Evolutionary conservation across 2,888 invertebrate genomes (phyloP), one percentile per base, ranked within the genome.

Genomic region (Limnephilus rhombicus): DNA sequence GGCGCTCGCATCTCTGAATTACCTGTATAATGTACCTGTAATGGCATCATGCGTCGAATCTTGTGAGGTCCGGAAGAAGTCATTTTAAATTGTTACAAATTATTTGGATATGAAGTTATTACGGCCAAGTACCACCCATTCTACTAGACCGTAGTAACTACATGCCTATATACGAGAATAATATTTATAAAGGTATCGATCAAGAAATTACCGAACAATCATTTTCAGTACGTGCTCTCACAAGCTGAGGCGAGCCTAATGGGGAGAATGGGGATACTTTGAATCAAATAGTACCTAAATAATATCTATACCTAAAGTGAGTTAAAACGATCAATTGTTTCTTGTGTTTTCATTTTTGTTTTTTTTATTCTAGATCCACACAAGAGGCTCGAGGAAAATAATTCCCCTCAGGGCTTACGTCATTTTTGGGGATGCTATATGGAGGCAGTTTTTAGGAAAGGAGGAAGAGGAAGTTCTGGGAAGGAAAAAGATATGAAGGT

Each of bases 81-180:
- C 89, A 91, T 90, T 91, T 92, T 31, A 92, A 92, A 92, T 91
- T 92, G 92, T 91, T 92, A 93, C 92, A 92, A 93, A 92, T 93
- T 93, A 92, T 93, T 93, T 92, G 92, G 92, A 93, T 93, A 93
- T 93, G 92, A 93, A 93, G 93, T 93, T 90, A 93, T 93, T 93
- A 93, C 91, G 53, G 92, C 34, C 89, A 41, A n/a, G 41, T 29
- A 89, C 37, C 29, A 15, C 13, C 18, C 29, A 29, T 34, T 34
- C 31, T 68, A 31, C 49, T 80, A 24, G 89, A 15, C 82, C 41
- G 5, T 83, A 29, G 90, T 29, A 34, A 24, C 29, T 29, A 49
- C 49, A 49, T 49, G 12, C 1, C 45, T 45, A 49, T 49, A 49
- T 49, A 31, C 31, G 31, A 31, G 31, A 1, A 49, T 49, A 13